Conservation (phyloP, 2,797 vertebrate genomes). For the Gadopsis marmoratus region DNA sequence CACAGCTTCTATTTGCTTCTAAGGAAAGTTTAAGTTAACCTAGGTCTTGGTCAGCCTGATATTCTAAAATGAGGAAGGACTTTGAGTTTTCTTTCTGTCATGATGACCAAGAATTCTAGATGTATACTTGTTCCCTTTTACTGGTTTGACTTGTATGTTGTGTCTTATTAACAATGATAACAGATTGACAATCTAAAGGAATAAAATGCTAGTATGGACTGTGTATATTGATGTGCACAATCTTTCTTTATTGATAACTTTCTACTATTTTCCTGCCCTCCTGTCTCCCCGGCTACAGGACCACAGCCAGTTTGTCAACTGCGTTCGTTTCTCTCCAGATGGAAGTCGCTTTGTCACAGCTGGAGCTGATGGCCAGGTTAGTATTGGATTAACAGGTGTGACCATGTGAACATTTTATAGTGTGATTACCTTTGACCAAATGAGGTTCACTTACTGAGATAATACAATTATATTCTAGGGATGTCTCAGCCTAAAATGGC, state of each 20-base stretch:
- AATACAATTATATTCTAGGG: neutral
- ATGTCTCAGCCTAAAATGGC: neutral
- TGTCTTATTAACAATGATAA: neutral
- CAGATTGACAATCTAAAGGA: neutral
- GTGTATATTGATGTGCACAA: neutral
- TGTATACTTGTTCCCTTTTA: neutral
- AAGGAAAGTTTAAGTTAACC: neutral
- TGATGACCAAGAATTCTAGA: neutral
- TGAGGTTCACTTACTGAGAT: neutral
- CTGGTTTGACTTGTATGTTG: neutral
- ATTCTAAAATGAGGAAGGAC: neutral
- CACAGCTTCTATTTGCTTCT: neutral
- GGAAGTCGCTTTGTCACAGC: slow-evolving; percentile 91
- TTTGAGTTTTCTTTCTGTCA: neutral
- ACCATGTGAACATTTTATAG: neutral
- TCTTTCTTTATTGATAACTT: neutral
- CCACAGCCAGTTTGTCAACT: slow-evolving; percentile 95
- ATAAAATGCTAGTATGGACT: neutral
- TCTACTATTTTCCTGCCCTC: neutral
- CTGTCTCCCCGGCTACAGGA: slow-evolving; percentile 77
- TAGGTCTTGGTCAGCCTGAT: neutral
- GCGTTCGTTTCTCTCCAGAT: slow-evolving; percentile 94
- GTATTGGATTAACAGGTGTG: neutral
- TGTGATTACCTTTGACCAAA: neutral
- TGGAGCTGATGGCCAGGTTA: slow-evolving; percentile 93